phyloP scores from a whole-genome alignment of 2,888 invertebrate genomes.

The Pseudococcus jackbeardsleyi region DNA sequence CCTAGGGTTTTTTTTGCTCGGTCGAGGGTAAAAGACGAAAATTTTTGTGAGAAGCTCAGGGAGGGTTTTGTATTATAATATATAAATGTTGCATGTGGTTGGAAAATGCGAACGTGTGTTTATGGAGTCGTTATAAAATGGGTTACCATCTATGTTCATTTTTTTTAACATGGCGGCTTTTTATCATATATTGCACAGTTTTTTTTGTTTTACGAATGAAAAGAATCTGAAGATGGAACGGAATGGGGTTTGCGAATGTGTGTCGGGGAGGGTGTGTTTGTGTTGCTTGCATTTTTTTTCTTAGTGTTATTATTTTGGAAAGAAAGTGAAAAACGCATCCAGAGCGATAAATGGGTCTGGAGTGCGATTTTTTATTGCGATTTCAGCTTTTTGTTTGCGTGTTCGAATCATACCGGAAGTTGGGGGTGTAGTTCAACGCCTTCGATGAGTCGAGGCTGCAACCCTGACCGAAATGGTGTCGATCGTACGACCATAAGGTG shows the following conservation, averaged over 20 bases:
- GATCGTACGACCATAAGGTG: no score
- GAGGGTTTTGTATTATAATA: neutral
- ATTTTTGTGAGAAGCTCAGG: neutral
- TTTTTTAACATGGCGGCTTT: conserved; percentile 20
- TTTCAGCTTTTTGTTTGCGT: neutral
- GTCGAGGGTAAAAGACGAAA: neutral
- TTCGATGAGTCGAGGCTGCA: neutral
- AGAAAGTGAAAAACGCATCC: neutral
- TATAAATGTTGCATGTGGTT: conserved; percentile 42
- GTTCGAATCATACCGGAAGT: neutral
- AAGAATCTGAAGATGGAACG: neutral
- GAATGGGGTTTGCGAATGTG: conserved; percentile 8
- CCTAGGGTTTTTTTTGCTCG: neutral
- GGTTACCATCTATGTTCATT: conserved; percentile 4
- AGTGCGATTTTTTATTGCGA: neutral
- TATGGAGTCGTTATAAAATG: neutral
- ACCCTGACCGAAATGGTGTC: neutral
- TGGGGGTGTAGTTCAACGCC: neutral
- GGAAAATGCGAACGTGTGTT: neutral
- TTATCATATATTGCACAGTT: conserved; percentile 15
- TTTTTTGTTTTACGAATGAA: neutral
- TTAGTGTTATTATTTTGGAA: neutral
- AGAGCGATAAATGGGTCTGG: neutral
- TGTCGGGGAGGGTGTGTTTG: conserved; percentile 8
- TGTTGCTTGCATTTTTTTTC: neutral